Evolutionary conservation across 2,888 invertebrate species (phyloP), one percentile per base, ranked within the genome.

Genomic region (Entomobrya multifasciata): DNA sequence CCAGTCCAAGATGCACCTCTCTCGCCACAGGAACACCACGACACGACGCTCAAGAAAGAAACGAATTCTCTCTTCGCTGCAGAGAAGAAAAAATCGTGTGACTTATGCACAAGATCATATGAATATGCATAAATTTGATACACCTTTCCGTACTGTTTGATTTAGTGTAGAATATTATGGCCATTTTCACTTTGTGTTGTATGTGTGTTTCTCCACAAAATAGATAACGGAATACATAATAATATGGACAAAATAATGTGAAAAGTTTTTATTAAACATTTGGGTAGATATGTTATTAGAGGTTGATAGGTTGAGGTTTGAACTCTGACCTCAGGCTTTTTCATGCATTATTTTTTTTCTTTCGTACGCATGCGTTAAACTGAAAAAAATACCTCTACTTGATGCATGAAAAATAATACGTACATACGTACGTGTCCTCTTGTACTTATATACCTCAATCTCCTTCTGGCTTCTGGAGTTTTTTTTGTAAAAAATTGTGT

Each of bases 301-400:
- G 83, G 83, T 83, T 83, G 83, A 83, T 83, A 83, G 83, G 83
- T 83, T 83, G 83, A 83, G 83, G 77, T 77, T 84, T 88, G 88
- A 88, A 88, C 88, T 86, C 79, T 88, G 88, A 88, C 88, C 88
- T 47, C 52, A 70, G 88, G 88, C 80, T 80, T 81, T n/a, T 76
- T 83, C 67, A 83, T 83, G 83, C 77, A 74, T 74, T 57, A 52
- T n/a, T 52, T 27, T 62, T 62, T 62, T 30, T 30, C 22, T 30
- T 15, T 27, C 17, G 27, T 17, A 30, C 22, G 41, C 70, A 77
- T 77, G 22, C 17, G 47, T 77, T n/a, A n/a, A n/a, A n/a, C n/a
- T n/a, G n/a, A n/a, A n/a, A n/a, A n/a, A n/a, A n/a, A n/a, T n/a
- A n/a, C 76, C 30, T 52, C 36, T n/a, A n/a, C n/a, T n/a, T n/a